A percentile compares a stretch with the other conserved stretches of the same genome.
Conservation (phyloP, 2,888 invertebrate species). For the Drosophila emarginata region DNA sequence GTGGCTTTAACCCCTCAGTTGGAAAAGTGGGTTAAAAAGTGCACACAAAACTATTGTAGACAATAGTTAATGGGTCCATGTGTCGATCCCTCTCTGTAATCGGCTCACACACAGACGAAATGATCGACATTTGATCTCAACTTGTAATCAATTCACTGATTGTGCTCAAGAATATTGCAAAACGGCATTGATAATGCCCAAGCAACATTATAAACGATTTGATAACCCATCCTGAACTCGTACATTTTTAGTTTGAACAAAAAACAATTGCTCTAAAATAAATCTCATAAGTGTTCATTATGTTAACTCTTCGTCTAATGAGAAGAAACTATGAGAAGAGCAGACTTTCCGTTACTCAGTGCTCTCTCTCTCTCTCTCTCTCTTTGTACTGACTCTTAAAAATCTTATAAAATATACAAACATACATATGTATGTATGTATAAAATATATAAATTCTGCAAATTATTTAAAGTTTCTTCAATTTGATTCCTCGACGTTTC, state of each 20-base stretch:
- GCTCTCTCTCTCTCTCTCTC: too few relatives aligned
- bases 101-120: too few relatives aligned
- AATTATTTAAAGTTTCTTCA: too few relatives aligned
- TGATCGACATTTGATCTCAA: neutral
- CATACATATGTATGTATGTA: too few relatives aligned
- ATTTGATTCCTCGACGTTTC: too few relatives aligned
- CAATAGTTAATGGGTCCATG: neutral
- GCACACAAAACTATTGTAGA: neutral
- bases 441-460: too few relatives aligned
- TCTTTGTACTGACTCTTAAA: too few relatives aligned
- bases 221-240: slow-evolving; percentile 7
- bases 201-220: neutral
- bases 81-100: neutral
- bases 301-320: neutral
- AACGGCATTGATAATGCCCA: neutral
- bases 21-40: neutral
- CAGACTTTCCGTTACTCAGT: neutral
- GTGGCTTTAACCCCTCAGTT: slow-evolving; percentile 28
- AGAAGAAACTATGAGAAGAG: neutral
- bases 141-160: slow-evolving; percentile 5
- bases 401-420: too few relatives aligned
- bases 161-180: neutral
- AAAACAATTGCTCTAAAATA: slow-evolving; percentile 8
- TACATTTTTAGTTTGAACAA: too few relatives aligned
- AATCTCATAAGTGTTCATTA: neutral